These are phyloP conservation scores for Dicrostonyx torquatus DNA, from an alignment of 2,797 vertebrate genomes.

Conservation along the genomic window DNA sequence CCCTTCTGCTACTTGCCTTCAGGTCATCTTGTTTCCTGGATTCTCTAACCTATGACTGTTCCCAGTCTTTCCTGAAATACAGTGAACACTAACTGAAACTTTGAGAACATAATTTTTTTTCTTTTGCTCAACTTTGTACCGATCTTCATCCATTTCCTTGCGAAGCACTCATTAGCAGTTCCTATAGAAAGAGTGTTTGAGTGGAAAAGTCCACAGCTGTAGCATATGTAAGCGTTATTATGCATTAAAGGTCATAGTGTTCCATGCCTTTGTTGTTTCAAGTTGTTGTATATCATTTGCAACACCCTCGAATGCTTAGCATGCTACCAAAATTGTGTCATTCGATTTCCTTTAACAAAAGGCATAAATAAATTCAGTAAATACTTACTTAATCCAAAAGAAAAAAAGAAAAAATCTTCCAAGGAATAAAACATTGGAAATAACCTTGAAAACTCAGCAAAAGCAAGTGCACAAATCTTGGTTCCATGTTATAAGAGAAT, in stretches of 20 bases:
- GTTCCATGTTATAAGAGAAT: neutral
- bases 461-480: neutral
- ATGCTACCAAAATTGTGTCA: constrained; percentile 10
- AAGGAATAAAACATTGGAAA: neutral
- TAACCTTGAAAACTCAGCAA: neutral
- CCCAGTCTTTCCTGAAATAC: neutral
- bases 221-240: neutral
- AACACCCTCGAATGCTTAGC: neutral
- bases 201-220: constrained; percentile 3
- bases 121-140: neutral
- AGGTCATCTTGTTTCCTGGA: neutral
- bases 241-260: neutral
- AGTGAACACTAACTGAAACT: neutral
- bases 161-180: neutral
- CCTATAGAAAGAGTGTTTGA: neutral
- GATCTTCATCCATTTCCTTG: neutral
- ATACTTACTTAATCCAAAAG: neutral
- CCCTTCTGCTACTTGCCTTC: neutral
- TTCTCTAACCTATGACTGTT: neutral
- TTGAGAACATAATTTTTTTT: neutral
- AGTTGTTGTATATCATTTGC: neutral
- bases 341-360: constrained; percentile 40
- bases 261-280: neutral
- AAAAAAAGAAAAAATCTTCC: neutral
- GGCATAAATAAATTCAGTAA: constrained; percentile 17